Evolutionary conservation across 2,888 invertebrate genomes (phyloP), one percentile per base, ranked within the genome.

Genomic region (Gisinianus flammeolus): DNA sequence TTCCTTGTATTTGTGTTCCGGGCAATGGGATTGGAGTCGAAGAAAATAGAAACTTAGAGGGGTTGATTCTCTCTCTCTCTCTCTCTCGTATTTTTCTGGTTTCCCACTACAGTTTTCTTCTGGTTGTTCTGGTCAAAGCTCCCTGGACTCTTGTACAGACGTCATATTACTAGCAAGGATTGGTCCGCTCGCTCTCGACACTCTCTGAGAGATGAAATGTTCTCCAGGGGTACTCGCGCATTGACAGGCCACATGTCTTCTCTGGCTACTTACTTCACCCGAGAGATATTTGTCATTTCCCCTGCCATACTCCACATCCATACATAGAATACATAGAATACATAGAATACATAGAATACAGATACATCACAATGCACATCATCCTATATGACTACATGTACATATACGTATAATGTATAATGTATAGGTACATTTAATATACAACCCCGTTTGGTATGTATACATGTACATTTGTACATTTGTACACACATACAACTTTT

Each of bases 71-170:
- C 44, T 69, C 35, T 12, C 44, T 44, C 44, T 26, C 22, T 68
- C 68, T 56, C 52, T 8, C 56, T 56, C 19, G 26, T 70, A 70
- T 70, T 72, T 72, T 62, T 72, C 70, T 72, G 72, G 73, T 73
- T 73, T 64, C 62, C 62, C 62, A 31, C 72, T 62, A 28, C n/a
- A 0, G 22, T 70, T 56, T 56, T 70, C 72, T 33, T 22, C 67
- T 67, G 28, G 44, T 56, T 19, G 30, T 56, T 69, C 31, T 76
- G 68, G 68, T 76, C 76, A 76, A 68, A 76, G 67, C 31, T 76
- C 76, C 76, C 76, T 58, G 54, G 76, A 76, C 76, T 76, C 76
- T 76, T 69, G 76, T 76, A 76, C 76, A 69, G 24, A 76, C 68
- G 76, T 76, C 76, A 76, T 76, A 69, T 76, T 76, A 72, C 72